Evolutionary conservation across 1,140 invertebrate species (phyloP).

Genomic region (Watersipora subatra): DNA sequence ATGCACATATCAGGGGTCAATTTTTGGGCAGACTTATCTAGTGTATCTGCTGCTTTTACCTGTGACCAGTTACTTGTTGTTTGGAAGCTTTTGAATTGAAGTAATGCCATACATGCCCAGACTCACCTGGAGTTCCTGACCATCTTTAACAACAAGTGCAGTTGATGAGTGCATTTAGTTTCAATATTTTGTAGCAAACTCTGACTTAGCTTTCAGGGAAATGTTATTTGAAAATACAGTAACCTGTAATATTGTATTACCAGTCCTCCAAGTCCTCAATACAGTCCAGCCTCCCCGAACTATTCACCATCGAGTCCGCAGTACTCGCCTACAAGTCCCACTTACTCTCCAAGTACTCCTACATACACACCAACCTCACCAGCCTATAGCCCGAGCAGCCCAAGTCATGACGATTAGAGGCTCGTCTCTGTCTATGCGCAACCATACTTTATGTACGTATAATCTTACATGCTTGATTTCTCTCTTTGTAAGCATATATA

Average conservation of each 20-base stretch:
- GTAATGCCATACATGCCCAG: not conserved
- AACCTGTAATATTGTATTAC: not conserved
- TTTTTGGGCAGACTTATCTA: no score
- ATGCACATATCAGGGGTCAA: no score
- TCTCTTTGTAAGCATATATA: no score
- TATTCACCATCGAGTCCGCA: slow-evolving; percentile 50
- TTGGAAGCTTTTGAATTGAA: no score
- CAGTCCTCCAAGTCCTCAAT: slow-evolving; percentile 43
- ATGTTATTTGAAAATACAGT: not conserved
- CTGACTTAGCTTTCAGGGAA: not conserved
- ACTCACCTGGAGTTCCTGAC: not conserved
- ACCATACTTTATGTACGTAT: no score
- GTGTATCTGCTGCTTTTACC: no score
- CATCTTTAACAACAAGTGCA: no score
- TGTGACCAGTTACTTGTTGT: no score
- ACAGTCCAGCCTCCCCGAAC: slow-evolving; percentile 41
- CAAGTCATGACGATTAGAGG: no score
- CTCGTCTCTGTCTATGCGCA: no score
- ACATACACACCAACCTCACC: not conserved
- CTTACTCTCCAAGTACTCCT: slow-evolving; percentile 19
- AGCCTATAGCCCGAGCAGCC: no score
- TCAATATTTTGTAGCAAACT: not conserved
- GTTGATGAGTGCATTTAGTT: not conserved
- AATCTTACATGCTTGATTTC: no score
- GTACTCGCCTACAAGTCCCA: slow-evolving; percentile 53